These are phyloP conservation scores for Platalea minor DNA, from an alignment of 2,797 vertebrate genomes.

Conservation along the genomic window DNA sequence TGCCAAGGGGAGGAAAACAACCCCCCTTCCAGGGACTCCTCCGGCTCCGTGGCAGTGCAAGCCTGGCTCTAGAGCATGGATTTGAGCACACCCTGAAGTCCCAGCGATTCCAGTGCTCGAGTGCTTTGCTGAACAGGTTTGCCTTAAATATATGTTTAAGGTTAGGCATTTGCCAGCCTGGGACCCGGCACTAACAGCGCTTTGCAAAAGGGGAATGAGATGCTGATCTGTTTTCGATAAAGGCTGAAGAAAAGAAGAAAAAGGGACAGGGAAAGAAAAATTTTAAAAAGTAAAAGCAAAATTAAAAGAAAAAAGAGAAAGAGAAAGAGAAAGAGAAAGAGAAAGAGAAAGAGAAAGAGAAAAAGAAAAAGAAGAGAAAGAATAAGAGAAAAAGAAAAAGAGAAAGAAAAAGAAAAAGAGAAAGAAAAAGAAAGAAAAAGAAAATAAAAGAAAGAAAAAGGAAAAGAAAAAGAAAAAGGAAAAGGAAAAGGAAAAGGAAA, in stretches of 20 bases:
- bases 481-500: accelerated
- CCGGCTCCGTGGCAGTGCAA: background rate
- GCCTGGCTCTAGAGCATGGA: background rate
- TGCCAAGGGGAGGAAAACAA: background rate
- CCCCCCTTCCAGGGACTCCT: background rate
- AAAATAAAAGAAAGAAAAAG: background rate
- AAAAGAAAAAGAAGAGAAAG: too few relatives aligned
- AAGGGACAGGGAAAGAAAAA: background rate
- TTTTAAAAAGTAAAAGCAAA: too few relatives aligned
- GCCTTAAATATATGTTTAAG: background rate
- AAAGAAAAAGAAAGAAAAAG: accelerated
- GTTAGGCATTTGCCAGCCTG: background rate
- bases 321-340: too few relatives aligned
- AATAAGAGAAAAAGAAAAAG: too few relatives aligned
- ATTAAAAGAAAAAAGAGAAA: background rate
- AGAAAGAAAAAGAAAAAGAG: too few relatives aligned
- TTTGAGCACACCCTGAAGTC: background rate
- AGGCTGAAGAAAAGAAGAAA: background rate
- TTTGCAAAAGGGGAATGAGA: background rate
- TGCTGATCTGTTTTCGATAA: background rate
- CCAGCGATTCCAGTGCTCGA: accelerated
- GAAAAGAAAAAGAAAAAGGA: too few relatives aligned
- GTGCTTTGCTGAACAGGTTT: background rate
- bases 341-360: too few relatives aligned
- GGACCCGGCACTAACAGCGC: too few relatives aligned